These are phyloP conservation scores for Drosophila pachea DNA, from an alignment of 1,140 invertebrate genomes.

Conservation along the genomic window DNA sequence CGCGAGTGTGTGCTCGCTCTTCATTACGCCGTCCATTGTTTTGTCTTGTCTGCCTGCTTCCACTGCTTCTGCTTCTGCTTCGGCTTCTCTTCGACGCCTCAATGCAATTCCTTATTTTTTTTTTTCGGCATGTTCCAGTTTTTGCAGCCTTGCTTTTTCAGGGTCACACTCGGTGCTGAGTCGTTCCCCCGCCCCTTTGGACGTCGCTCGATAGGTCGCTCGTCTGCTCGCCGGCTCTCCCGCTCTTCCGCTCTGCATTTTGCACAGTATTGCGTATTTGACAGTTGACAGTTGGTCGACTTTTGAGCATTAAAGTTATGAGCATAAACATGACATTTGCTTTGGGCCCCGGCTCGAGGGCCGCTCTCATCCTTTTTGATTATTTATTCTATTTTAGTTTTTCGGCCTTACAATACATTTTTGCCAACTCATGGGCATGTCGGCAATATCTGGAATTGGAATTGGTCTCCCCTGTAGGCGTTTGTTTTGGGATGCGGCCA, in stretches of 20 bases:
- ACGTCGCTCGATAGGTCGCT: neutral
- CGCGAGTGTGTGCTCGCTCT: conserved; percentile 47
- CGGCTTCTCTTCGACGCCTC: conserved; percentile 38
- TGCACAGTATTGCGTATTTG: conserved; percentile 55
- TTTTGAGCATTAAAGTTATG: conserved; percentile 77
- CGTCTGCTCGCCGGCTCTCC: neutral
- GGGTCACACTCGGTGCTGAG: conserved; percentile 51
- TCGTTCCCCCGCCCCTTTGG: neutral
- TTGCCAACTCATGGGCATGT: conserved; percentile 40
- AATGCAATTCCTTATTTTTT: conserved; percentile 38
- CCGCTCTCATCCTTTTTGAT: conserved; percentile 38
- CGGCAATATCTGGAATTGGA: neutral
- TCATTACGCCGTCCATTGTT: conserved; percentile 70
- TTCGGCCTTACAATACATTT: neutral
- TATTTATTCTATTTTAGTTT: conserved; percentile 45
- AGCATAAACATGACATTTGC: conserved; percentile 73
- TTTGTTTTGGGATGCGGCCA: conserved; percentile 6
- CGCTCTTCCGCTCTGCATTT: conserved; percentile 2
- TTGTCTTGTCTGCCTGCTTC: conserved; percentile 51
- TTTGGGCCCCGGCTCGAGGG: conserved; percentile 22
- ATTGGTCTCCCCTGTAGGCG: conserved; percentile 25
- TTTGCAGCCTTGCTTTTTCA: conserved; percentile 59
- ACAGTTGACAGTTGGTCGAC: conserved; percentile 77
- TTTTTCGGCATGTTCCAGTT: conserved; percentile 64
- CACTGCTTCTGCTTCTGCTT: conserved; percentile 2